Conservation (phyloP, 2,797 vertebrate genomes). For the Aplochiton taeniatus region DNA sequence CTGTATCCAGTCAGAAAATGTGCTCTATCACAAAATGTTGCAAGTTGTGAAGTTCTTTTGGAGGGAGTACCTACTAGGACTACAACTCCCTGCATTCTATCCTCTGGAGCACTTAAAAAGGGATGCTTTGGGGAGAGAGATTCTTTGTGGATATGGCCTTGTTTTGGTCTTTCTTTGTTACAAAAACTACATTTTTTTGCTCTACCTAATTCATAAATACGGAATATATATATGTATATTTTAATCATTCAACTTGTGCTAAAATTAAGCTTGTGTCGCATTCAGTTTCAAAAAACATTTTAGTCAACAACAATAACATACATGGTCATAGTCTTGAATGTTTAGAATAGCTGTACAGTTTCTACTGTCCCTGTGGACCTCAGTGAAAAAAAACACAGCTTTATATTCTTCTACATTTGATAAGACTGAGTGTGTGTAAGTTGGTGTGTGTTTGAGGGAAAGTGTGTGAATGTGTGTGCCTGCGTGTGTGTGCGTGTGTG, state of each 20-base stretch:
- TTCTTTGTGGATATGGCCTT: conserved; percentile 28
- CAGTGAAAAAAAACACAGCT: conserved; percentile 29
- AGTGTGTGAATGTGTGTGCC: neutral
- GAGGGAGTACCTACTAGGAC: conserved; percentile 17
- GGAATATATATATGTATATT: conserved; percentile 46
- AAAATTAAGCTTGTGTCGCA: conserved; percentile 66
- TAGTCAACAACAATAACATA: conserved; percentile 53
- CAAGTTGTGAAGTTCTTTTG: neutral
- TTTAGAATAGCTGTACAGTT: conserved; percentile 59
- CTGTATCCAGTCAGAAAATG: conserved; percentile 30
- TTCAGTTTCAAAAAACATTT: conserved; percentile 44
- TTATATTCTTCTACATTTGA: conserved; percentile 31
- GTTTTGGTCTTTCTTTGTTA: conserved; percentile 41
- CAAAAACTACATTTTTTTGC: conserved; percentile 57
- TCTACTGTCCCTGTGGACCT: conserved; percentile 56
- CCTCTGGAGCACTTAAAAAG: conserved; percentile 25
- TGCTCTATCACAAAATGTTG: neutral
- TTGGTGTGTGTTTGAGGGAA: neutral
- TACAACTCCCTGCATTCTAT: conserved; percentile 20
- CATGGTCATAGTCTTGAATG: conserved; percentile 40
- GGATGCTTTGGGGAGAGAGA: conserved; percentile 41
- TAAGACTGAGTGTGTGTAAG: conserved; percentile 23
- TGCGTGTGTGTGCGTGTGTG: neutral
- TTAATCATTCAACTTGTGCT: conserved; percentile 65
- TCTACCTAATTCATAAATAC: conserved; percentile 66